Evolutionary conservation across 2,888 invertebrate species (phyloP), one percentile per base, ranked within the genome.

Genomic region (Temnothorax rugatulus): DNA sequence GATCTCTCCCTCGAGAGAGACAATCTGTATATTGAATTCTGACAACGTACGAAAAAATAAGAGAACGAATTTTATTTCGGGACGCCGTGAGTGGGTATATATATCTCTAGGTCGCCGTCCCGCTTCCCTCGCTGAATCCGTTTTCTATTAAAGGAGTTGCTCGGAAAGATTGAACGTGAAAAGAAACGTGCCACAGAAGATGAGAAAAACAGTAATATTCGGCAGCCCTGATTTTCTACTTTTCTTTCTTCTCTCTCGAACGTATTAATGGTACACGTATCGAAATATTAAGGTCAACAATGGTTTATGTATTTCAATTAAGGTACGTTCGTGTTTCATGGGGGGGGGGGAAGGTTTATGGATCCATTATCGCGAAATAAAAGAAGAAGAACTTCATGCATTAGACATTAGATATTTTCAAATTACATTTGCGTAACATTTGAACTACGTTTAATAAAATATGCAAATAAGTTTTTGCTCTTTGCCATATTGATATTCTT

Each of bases 81-180:
- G 29, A 86, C 75, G 29, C 44, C 44, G 59, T 13, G 54, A 69
- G 54, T 21, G 34, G n/a, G 61, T 74, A 44, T 76, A 81, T 77
- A 83, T 77, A 41, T 81, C 47, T 86, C 34, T 66, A 21, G 50
- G 61, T 68, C 52, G 44, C 54, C 74, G 41, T 52, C 38, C 44
- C 59, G 57, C 41, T 64, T 25, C 64, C 5, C 85, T 86, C 84
- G 47, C 54, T 83, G 87, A 86, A 87, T 87, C 82, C 83, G 85
- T 87, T 91, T 89, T 91, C 90, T 88, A 91, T 91, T 87, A 90
- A 82, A 83, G 77, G 81, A 91, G 84, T 88, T 84, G 81, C 82
- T 77, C 57, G 75, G 83, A 66, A 85, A 89, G 86, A 89, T 90
- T 87, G 85, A 85, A 87, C 75, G 73, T 81, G 85, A 79, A 68